Evolutionary conservation across 2,888 invertebrate species (phyloP).

Genomic region (Syrista parreyssii): DNA sequence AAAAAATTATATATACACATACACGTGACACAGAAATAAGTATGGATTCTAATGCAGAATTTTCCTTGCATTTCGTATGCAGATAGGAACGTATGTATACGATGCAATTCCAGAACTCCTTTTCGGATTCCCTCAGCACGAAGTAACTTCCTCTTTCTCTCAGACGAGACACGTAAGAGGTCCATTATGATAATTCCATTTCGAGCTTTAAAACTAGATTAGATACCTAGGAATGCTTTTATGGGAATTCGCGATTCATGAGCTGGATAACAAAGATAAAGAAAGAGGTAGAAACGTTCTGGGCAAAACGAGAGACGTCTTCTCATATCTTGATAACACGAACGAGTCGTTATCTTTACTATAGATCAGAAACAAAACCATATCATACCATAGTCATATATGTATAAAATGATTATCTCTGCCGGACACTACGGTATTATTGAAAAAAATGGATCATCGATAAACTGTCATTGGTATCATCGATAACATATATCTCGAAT

Average conservation of each 20-base stretch:
- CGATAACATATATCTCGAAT: background rate
- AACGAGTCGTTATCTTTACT: background rate
- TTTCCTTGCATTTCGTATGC: background rate
- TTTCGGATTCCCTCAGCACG: background rate
- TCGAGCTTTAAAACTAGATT: constrained; percentile 24
- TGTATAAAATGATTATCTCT: background rate
- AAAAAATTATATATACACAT: background rate
- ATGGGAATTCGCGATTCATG: background rate
- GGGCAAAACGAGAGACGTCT: background rate
- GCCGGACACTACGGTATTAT: background rate
- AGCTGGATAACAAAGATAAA: background rate
- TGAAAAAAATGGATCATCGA: background rate
- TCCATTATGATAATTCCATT: constrained; percentile 34
- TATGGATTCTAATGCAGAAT: background rate
- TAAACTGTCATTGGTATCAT: background rate
- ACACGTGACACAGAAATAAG: background rate
- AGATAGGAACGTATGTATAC: background rate
- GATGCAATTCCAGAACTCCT: background rate
- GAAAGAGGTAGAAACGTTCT: background rate
- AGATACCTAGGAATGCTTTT: constrained; percentile 3
- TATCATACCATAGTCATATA: background rate
- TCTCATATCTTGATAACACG: background rate
- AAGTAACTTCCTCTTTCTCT: background rate
- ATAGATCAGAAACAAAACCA: background rate
- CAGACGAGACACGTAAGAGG: constrained; percentile 18